phyloP scores from a whole-genome alignment of 2,113 vertebrate genomes.

The Mesitornis unicolor region DNA sequence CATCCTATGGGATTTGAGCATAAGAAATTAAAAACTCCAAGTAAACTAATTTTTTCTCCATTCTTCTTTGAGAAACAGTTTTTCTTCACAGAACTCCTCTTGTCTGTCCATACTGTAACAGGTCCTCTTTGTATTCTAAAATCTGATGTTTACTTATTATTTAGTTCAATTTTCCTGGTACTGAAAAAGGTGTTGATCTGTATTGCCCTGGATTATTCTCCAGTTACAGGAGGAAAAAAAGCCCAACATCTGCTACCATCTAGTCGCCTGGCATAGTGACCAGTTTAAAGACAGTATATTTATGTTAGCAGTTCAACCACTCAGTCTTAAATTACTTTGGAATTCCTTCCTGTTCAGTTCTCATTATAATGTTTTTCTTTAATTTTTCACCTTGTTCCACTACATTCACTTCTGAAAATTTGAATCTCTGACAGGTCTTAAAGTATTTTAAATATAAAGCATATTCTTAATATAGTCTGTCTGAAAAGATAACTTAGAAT shows the following conservation, averaged over 20 bases:
- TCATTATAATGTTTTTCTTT: neutral
- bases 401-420: neutral
- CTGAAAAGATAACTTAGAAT: neutral
- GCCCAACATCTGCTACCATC: neutral
- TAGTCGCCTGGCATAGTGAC: neutral
- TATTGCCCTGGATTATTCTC: neutral
- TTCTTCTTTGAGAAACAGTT: neutral
- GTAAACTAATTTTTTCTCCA: neutral
- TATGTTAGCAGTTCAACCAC: neutral
- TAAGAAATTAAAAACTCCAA: neutral
- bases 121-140: neutral
- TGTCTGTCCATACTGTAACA: neutral
- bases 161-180: neutral
- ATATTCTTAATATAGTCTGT: neutral
- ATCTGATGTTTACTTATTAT: neutral
- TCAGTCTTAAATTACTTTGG: neutral
- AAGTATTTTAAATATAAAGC: neutral
- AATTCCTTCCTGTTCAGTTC: neutral
- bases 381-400: neutral
- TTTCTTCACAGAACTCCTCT: neutral
- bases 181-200: neutral
- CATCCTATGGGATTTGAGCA: neutral
- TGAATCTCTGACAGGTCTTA: neutral
- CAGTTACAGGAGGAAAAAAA: neutral
- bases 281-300: neutral